These are phyloP conservation scores for Smittia aterrima DNA, from an alignment of 2,888 invertebrate species.

Conservation along the genomic window DNA sequence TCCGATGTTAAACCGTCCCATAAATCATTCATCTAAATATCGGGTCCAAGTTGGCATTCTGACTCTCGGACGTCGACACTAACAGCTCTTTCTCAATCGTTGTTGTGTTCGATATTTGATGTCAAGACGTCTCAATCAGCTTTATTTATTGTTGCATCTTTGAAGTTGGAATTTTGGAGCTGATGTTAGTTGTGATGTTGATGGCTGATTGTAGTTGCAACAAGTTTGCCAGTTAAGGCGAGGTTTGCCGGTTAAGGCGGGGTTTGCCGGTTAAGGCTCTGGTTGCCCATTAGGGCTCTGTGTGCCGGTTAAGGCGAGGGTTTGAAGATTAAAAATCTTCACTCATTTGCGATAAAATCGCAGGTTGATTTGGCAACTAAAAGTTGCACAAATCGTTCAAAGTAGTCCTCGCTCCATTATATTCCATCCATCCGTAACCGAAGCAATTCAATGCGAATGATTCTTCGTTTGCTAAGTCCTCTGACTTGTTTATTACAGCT, in stretches of 20 bases:
- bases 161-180: neutral
- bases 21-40: neutral
- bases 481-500: neutral
- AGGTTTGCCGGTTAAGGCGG: neutral
- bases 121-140: neutral
- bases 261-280: neutral
- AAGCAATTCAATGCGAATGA: no score
- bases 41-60: neutral
- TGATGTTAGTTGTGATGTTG: neutral
- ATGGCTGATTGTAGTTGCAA: neutral
- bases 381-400: no score
- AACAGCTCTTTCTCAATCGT: neutral
- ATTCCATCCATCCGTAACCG: neutral
- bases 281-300: neutral
- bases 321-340: neutral
- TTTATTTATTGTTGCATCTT: neutral
- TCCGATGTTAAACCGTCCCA: neutral
- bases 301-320: neutral
- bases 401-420: constrained; percentile 4
- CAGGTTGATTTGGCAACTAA: neutral
- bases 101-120: no score
- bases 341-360: neutral
- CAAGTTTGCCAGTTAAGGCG: neutral
- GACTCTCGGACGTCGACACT: neutral
- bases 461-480: neutral